A percentile compares a stretch with the other conserved stretches of the same genome.
Conservation (phyloP, 2,113 vertebrate species). For the Clupea harengus region DNA sequence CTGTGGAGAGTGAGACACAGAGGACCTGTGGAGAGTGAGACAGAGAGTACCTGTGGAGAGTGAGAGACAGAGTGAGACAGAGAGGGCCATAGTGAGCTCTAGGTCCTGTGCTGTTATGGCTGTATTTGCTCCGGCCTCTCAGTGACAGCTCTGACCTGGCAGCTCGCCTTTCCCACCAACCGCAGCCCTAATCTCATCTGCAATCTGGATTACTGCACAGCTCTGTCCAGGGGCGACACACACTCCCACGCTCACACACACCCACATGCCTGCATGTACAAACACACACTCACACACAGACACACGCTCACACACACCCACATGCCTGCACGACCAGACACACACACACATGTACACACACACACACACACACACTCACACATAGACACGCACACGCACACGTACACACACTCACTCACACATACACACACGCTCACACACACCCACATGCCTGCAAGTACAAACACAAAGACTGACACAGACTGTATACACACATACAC, state of each 20-base stretch:
- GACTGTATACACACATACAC: no score
- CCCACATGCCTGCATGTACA: neutral
- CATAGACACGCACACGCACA: neutral
- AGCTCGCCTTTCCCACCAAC: slow-evolving; percentile 41
- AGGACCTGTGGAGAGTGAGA: no score
- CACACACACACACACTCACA: neutral
- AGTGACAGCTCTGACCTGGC: neutral
- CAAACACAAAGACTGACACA: no score
- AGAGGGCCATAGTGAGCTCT: neutral
- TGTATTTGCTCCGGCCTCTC: slow-evolving; percentile 46
- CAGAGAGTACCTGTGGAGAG: no score
- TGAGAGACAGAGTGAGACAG: no score
- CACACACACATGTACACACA: no score
- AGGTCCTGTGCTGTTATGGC: slow-evolving; percentile 31
- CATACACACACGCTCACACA: no score
- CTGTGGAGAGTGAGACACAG: no score
- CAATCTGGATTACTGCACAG: slow-evolving; percentile 42
- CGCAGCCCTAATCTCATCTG: slow-evolving; percentile 44
- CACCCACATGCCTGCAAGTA: no score
- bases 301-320: no score
- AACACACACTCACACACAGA: neutral
- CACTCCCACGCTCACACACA: neutral
- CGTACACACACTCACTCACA: neutral
- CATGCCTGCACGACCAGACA: no score
- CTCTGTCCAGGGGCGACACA: slow-evolving; percentile 28